These are phyloP conservation scores for Odontocolon sp. DNA, from an alignment of 2,888 invertebrate species.

Conservation along the genomic window DNA sequence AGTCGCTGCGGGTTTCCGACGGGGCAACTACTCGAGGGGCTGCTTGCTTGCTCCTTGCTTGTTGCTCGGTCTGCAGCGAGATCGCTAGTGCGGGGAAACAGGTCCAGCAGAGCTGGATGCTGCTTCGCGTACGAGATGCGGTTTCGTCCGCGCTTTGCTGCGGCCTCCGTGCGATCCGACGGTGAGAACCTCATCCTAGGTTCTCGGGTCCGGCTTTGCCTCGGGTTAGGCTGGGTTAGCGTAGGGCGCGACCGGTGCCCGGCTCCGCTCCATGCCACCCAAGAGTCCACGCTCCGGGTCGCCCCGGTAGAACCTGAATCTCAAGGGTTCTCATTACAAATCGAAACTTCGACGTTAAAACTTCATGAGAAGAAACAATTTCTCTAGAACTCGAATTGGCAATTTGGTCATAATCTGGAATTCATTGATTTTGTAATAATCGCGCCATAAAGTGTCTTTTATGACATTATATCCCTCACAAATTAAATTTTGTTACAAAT, in stretches of 20 bases:
- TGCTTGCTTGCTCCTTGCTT: no score
- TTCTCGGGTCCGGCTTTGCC: slow-evolving; percentile 53
- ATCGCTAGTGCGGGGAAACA: slow-evolving; percentile 43
- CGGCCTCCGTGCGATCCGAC: slow-evolving; percentile 43
- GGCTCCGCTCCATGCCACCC: slow-evolving; percentile 66
- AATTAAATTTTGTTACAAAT: no score
- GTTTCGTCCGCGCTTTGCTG: slow-evolving; percentile 41
- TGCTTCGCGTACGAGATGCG: slow-evolving; percentile 32
- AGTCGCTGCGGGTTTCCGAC: slow-evolving; percentile 48
- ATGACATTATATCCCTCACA: no score
- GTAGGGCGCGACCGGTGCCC: slow-evolving; percentile 71
- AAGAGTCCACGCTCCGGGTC: slow-evolving; percentile 72
- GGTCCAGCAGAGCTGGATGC: slow-evolving; percentile 33
- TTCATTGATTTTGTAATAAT: no score
- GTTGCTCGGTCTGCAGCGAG: slow-evolving; percentile 30
- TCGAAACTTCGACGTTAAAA: slow-evolving; percentile 31
- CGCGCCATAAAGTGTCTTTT: no score
- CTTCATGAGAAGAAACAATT: no score
- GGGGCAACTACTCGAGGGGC: slow-evolving; percentile 55
- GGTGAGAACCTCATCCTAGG: slow-evolving; percentile 60
- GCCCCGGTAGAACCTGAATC: slow-evolving; percentile 78
- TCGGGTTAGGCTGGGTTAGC: slow-evolving; percentile 69
- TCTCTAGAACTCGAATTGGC: no score
- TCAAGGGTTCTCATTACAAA: slow-evolving; percentile 75
- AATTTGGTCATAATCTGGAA: no score